Conservation (phyloP, 2,113 vertebrate species). For the Panurus biarmicus region DNA sequence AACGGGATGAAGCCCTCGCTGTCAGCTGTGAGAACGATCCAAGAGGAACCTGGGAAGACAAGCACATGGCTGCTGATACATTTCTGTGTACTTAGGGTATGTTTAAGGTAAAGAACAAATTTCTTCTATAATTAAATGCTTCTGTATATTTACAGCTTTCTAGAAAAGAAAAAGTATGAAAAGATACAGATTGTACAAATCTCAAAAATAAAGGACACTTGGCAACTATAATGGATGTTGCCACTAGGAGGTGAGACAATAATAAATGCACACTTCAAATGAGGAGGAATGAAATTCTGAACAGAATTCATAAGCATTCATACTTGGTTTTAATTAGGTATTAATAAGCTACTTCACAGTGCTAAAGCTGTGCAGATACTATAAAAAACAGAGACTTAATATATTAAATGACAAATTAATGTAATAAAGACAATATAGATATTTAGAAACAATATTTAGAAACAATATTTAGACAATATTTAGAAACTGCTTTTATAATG, state of each 20-base stretch:
- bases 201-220: background rate
- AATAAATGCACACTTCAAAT: background rate
- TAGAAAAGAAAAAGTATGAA: background rate
- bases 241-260: background rate
- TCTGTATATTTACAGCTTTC: background rate
- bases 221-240: background rate
- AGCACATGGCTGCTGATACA: background rate
- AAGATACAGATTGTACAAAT: background rate
- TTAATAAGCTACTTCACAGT: background rate
- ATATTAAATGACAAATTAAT: background rate
- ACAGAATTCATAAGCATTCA: background rate
- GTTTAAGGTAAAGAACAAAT: background rate
- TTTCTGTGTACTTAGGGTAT: background rate
- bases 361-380: background rate
- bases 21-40: conserved; percentile 87
- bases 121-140: background rate
- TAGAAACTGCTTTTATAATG: background rate
- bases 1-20: conserved; percentile 87
- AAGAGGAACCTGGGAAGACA: conserved; percentile 76
- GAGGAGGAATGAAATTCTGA: background rate
- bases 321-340: background rate
- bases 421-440: background rate
- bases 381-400: background rate
- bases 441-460: too few species aligned
- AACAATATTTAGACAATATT: too few species aligned